Evolutionary conservation across 2,797 vertebrate genomes (phyloP).

Genomic region (Pangasius djambal): DNA sequence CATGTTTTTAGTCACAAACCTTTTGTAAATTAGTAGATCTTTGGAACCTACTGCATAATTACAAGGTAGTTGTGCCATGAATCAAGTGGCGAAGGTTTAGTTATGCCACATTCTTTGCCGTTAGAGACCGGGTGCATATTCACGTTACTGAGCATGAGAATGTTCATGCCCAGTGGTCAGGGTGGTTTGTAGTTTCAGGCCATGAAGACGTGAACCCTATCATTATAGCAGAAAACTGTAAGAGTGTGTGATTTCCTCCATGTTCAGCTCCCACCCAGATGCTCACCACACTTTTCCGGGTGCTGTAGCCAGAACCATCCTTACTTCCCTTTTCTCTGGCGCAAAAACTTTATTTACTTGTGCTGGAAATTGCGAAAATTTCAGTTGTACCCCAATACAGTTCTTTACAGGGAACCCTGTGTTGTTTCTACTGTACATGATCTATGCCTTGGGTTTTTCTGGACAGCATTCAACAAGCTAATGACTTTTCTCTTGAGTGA

Average conservation of each 20-base stretch:
- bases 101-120: no score
- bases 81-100: not conserved
- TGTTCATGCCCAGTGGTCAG: constrained; percentile 7
- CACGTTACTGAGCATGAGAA: constrained; percentile 15
- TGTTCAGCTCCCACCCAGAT: not conserved
- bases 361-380: not conserved
- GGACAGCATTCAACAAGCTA: not conserved
- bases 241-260: constrained; percentile 37
- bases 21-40: not conserved
- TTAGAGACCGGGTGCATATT: not conserved
- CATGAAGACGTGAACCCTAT: constrained; percentile 28
- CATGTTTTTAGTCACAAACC: not conserved
- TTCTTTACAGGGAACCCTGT: not conserved
- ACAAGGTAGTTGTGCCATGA: no score
- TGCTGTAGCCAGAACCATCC: constrained; percentile 14
- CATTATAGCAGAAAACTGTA: constrained; percentile 30
- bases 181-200: constrained; percentile 30
- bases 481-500: not conserved
- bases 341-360: not conserved
- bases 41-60: not conserved
- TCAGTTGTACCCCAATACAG: not conserved
- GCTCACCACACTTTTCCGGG: constrained; percentile 33
- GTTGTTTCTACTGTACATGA: not conserved
- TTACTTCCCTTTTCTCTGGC: constrained; percentile 29
- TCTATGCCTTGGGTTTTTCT: not conserved